A percentile compares a stretch with the other conserved stretches of the same genome.
Evolutionary conservation across 2,113 vertebrate genomes (phyloP).

Genomic region (Limanda limanda): DNA sequence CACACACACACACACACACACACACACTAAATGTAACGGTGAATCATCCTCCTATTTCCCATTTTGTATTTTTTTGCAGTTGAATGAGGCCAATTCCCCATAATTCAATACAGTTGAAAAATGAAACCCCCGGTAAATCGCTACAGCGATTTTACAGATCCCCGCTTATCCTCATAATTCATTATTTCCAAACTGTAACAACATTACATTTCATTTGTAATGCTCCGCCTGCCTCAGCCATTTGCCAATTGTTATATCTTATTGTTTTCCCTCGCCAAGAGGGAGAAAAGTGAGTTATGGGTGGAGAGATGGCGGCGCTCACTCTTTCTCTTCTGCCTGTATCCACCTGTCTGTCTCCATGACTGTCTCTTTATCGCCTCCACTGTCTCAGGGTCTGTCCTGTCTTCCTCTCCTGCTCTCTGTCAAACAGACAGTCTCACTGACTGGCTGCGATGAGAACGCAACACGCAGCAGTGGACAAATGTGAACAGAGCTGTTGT

Average conservation of each 20-base stretch:
- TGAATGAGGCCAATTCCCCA: slow-evolving; percentile 80
- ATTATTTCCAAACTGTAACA: slow-evolving; percentile 81
- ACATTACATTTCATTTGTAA: slow-evolving; percentile 81
- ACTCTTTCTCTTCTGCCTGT: slow-evolving; percentile 26
- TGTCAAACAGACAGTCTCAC: slow-evolving; percentile 31
- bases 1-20: slow-evolving; percentile 10
- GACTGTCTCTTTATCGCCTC: slow-evolving; percentile 27
- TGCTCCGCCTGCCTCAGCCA: slow-evolving; percentile 77
- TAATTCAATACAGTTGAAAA: slow-evolving; percentile 82
- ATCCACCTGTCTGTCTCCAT: slow-evolving; percentile 36
- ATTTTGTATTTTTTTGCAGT: slow-evolving; percentile 79
- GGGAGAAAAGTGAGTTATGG: slow-evolving; percentile 76
- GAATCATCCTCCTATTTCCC: slow-evolving; percentile 70
- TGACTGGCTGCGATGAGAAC: not conserved
- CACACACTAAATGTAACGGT: slow-evolving; percentile 40
- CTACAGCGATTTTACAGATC: slow-evolving; percentile 80
- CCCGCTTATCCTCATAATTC: slow-evolving; percentile 80
- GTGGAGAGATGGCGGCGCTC: slow-evolving; percentile 47
- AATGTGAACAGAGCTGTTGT: slow-evolving; percentile 43
- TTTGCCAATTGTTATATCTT: slow-evolving; percentile 79
- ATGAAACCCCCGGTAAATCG: slow-evolving; percentile 76
- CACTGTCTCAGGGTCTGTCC: slow-evolving; percentile 22
- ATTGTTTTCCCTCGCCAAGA: slow-evolving; percentile 74
- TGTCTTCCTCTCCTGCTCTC: slow-evolving; percentile 32
- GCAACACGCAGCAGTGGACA: slow-evolving; percentile 16